Evolutionary conservation across 2,888 invertebrate genomes (phyloP).

Genomic region (Hydraecia micacea): DNA sequence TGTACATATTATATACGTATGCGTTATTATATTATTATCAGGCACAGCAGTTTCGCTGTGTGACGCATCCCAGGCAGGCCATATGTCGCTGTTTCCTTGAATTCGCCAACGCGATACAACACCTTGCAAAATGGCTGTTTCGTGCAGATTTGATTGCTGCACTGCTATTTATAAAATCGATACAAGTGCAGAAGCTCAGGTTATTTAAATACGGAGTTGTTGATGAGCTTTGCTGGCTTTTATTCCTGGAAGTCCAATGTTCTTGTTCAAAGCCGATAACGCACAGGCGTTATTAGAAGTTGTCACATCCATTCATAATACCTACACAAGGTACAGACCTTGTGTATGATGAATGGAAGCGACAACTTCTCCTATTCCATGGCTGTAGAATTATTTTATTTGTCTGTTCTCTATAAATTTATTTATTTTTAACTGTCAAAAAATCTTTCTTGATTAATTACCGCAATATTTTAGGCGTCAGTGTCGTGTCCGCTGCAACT

Average conservation of each 20-base stretch:
- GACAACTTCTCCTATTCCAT: background rate
- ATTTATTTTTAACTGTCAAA: slow-evolving; percentile 44
- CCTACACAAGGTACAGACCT: no score
- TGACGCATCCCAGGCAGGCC: slow-evolving; percentile 84
- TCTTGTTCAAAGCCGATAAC: background rate
- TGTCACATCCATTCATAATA: no score
- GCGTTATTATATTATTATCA: slow-evolving; percentile 53
- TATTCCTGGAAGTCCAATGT: background rate
- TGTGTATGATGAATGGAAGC: background rate
- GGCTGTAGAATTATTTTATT: background rate
- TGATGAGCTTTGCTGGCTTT: background rate
- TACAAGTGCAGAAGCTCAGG: slow-evolving; percentile 32
- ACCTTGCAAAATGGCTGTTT: slow-evolving; percentile 63
- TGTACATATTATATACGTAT: slow-evolving; percentile 13
- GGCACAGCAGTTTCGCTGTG: slow-evolving; percentile 58
- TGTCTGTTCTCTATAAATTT: slow-evolving; percentile 8
- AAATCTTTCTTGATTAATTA: slow-evolving; percentile 30
- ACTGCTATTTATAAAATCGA: slow-evolving; percentile 49
- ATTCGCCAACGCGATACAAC: slow-evolving; percentile 79
- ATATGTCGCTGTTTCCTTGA: slow-evolving; percentile 88
- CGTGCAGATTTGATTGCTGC: slow-evolving; percentile 56
- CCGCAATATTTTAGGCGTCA: slow-evolving; percentile 37
- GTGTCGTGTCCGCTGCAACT: slow-evolving; percentile 59
- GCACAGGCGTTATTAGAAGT: no score
- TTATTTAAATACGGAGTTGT: slow-evolving; percentile 9